These are phyloP conservation scores for Psephotus haematonotus DNA, from an alignment of 2,113 vertebrate species.

Conservation along the genomic window DNA sequence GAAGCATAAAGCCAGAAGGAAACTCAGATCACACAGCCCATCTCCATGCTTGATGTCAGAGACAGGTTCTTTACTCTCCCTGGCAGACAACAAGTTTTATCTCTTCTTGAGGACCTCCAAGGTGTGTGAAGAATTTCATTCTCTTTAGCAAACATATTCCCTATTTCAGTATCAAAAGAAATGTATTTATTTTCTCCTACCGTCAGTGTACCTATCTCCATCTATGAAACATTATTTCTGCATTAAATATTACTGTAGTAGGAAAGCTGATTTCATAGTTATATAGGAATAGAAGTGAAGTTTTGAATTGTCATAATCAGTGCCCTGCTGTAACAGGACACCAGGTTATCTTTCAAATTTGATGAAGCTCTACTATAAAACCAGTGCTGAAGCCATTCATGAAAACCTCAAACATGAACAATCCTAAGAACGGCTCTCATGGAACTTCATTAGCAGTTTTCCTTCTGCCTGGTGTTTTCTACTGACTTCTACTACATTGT, in stretches of 20 bases:
- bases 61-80: not conserved
- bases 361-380: not conserved
- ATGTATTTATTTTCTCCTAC: not conserved
- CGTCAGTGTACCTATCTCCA: not conserved
- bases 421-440: not conserved
- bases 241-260: not conserved
- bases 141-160: not conserved
- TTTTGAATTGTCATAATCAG: not conserved
- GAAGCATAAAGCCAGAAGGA: not conserved
- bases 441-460: not conserved
- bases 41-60: not conserved
- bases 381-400: not conserved
- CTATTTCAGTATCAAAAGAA: not conserved
- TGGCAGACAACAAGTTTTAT: not conserved
- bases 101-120: not conserved
- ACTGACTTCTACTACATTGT: not conserved
- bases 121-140: not conserved
- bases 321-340: not conserved
- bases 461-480: not conserved
- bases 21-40: not conserved
- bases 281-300: not conserved
- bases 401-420: not conserved
- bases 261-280: not conserved
- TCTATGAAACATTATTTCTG: not conserved
- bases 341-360: not conserved